Evolutionary conservation across 2,888 invertebrate species (phyloP).

Genomic region (Dicyrtoma fusca): DNA sequence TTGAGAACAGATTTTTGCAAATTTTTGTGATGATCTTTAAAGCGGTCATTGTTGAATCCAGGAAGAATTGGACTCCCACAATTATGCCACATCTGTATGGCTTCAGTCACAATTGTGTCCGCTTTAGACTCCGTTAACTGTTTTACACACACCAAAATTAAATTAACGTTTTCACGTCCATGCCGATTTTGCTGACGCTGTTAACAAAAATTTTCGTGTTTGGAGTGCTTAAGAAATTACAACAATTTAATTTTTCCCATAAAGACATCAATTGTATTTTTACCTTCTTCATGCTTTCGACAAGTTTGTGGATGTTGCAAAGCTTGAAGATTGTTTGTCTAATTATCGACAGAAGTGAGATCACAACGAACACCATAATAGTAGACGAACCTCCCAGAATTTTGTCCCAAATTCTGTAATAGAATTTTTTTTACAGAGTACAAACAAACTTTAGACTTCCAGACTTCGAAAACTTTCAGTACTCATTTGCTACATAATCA

Average conservation of each 20-base stretch:
- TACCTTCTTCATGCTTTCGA: constrained; percentile 72
- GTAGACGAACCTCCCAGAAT: constrained; percentile 81
- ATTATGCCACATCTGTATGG: constrained; percentile 83
- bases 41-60: constrained; percentile 45
- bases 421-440: too few relatives aligned
- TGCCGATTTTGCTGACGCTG: neutral
- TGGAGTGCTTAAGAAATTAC: too few relatives aligned
- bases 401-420: constrained; percentile 83
- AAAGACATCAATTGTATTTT: neutral
- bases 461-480: too few relatives aligned
- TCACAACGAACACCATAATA: constrained; percentile 77
- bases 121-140: constrained; percentile 79
- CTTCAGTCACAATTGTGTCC: constrained; percentile 81
- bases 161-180: neutral
- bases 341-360: constrained; percentile 73
- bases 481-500: too few relatives aligned
- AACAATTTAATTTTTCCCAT: constrained; percentile 14
- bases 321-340: constrained; percentile 70
- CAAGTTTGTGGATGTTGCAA: constrained; percentile 65
- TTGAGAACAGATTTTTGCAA: constrained; percentile 30
- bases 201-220: neutral
- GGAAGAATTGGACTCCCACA: constrained; percentile 66
- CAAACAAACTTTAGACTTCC: too few relatives aligned
- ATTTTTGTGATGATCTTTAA: constrained; percentile 38
- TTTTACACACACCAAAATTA: constrained; percentile 57